These are phyloP conservation scores for Polyommatus iphigenia DNA, from an alignment of 2,888 invertebrate genomes.

Conservation along the genomic window DNA sequence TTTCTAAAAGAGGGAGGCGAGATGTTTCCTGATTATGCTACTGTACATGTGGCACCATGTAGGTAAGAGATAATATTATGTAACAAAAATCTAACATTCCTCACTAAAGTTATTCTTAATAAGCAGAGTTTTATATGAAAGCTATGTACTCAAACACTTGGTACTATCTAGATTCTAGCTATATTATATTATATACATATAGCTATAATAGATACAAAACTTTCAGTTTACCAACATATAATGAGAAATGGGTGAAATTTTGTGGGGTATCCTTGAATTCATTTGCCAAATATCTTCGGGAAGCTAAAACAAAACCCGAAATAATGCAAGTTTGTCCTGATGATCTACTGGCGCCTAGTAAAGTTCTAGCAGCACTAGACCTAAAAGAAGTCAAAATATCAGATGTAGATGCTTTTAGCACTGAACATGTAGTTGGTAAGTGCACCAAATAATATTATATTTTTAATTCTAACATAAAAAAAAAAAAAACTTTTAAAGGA, in stretches of 20 bases:
- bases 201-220: background rate
- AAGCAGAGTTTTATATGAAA: no score
- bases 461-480: no score
- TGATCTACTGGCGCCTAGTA: constrained; percentile 83
- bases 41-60: constrained; percentile 82
- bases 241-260: constrained; percentile 89
- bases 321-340: constrained; percentile 77
- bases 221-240: constrained; percentile 82
- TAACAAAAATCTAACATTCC: background rate
- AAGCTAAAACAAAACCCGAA: constrained; percentile 83
- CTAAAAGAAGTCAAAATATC: constrained; percentile 80
- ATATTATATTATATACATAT: background rate
- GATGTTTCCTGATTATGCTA: constrained; percentile 87
- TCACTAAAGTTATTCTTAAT: no score
- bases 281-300: constrained; percentile 82
- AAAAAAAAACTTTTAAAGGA: no score
- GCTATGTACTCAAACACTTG: no score
- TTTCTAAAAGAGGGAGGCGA: constrained; percentile 87
- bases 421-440: constrained; percentile 81
- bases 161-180: no score
- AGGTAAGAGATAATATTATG: constrained; percentile 68
- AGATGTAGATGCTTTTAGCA: constrained; percentile 81
- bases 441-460: constrained; percentile 27
- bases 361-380: constrained; percentile 84
- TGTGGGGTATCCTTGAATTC: constrained; percentile 88